Conservation (phyloP, 1,140 invertebrate genomes). For the Phortica variegata region DNA sequence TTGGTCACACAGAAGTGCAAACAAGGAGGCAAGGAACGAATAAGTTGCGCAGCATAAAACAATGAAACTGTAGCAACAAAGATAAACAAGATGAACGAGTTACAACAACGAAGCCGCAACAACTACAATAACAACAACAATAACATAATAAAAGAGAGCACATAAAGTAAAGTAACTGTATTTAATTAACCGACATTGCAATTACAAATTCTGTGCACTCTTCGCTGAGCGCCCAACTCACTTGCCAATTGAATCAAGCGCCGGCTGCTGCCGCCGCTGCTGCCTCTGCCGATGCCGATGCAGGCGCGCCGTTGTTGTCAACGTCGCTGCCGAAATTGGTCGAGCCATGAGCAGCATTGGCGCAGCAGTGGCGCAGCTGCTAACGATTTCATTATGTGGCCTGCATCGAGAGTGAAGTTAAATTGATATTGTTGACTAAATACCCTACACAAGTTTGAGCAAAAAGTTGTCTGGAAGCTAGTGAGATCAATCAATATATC, state of each 20-base stretch:
- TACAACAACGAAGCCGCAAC: conserved; percentile 8
- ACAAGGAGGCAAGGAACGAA: no score
- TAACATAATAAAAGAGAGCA: conserved; percentile 2
- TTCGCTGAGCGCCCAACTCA: conserved; percentile 15
- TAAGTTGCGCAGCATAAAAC: no score
- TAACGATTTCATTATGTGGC: no score
- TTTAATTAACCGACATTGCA: conserved; percentile 56
- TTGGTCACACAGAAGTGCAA: no score
- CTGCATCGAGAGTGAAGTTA: no score
- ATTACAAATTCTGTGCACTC: conserved; percentile 54
- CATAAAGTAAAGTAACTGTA: conserved; percentile 56
- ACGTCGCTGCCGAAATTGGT: background rate
- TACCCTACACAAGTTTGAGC: no score
- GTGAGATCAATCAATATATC: no score
- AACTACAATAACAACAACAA: no score
- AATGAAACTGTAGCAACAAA: conserved; percentile 10
- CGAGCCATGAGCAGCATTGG: conserved; percentile 8
- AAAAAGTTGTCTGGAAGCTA: no score
- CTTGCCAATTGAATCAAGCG: no score
- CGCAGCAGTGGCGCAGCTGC: conserved; percentile 31
- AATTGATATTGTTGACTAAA: no score
- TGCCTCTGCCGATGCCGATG: background rate
- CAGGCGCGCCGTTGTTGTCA: background rate
- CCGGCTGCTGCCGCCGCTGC: no score
- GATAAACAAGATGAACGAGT: conserved; percentile 49